Evolutionary conservation across 30 jellyfish, hydroid and myxozoan species (phyloP), one percentile per base, ranked within the genome.

Genomic region (Euphysa ruthae): DNA sequence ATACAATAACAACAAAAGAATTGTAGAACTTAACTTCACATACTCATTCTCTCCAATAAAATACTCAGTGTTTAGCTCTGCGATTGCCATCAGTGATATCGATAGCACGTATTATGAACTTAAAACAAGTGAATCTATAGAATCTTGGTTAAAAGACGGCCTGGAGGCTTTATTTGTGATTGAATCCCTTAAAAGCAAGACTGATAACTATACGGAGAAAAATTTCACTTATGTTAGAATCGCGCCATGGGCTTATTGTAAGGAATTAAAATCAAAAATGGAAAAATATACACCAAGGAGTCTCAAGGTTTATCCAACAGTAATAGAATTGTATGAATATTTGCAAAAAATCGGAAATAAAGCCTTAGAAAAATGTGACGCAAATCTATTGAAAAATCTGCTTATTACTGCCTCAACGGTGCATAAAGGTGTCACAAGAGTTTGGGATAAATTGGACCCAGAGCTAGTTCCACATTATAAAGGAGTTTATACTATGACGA

Each of bases 21-120:
- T 63, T 20, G 46, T 24, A 32, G n/a, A 22, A 3, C 16, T 19
- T 4, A 42, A 63, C 31, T 12, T 49, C 7, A 63, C 63, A 3
- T 63, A 63, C 22, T 63, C 19, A 33, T 63, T 63, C 33, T 1
- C 23, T 43, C 32, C 57, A 0, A 31, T 63, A 14, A 63, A 63
- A 25, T 15, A 63, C 70, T 33, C 77, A 31, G 27, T 24, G 32
- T 46, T 63, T 22, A 63, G 77, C 33, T 42, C 64, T 21, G 77
- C 77, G 8, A 32, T 63, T 6, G 77, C 77, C 42, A 63, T 63
- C 13, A 26, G 35, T 21, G 34, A 34, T 4, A 18, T 7, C n/a
- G 77, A 63, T 30, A 18, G 6, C 6, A 10, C 24, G 1, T 56
- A 56, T 56, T 56, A n/a, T 0, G 44, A 10, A 30, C 24, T 56